Evolutionary conservation across 2,113 vertebrate genomes (phyloP).

Genomic region (Salvator merianae): DNA sequence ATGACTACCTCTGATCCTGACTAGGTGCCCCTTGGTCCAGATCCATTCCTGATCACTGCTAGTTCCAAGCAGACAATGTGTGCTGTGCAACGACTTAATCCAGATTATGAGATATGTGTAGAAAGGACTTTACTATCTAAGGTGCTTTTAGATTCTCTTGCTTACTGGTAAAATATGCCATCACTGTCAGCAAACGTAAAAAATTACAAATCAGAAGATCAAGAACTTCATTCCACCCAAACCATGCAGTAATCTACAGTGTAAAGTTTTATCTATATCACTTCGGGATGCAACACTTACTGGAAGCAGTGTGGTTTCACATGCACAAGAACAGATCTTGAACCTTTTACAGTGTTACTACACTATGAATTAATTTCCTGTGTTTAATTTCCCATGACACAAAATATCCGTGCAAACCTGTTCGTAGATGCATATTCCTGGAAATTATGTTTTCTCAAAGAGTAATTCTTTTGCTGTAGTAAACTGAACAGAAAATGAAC

Average conservation of each 20-base stretch:
- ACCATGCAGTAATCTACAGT: constrained; percentile 52
- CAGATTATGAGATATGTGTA: no score
- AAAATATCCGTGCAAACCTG: not conserved
- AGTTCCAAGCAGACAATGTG: no score
- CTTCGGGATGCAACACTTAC: constrained; percentile 29
- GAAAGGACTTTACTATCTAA: no score
- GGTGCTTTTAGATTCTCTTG: no score
- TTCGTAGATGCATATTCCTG: not conserved
- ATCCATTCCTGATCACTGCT: no score
- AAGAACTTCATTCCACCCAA: constrained; percentile 25
- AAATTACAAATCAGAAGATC: constrained; percentile 19
- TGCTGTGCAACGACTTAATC: no score
- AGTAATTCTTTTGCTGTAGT: not conserved
- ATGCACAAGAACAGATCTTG: constrained; percentile 35
- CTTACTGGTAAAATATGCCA: not conserved
- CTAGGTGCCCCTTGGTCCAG: no score
- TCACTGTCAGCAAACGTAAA: not conserved
- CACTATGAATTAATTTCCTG: not conserved
- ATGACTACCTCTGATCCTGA: no score
- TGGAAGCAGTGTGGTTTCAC: constrained; percentile 44
- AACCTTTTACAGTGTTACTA: constrained; percentile 33
- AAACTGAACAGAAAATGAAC: not conserved
- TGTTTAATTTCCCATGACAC: constrained; percentile 9
- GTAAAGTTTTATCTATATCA: constrained; percentile 32
- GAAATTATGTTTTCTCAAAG: not conserved